These are phyloP conservation scores for Acleris holmiana DNA, from an alignment of 2,888 invertebrate species.

Conservation along the genomic window DNA sequence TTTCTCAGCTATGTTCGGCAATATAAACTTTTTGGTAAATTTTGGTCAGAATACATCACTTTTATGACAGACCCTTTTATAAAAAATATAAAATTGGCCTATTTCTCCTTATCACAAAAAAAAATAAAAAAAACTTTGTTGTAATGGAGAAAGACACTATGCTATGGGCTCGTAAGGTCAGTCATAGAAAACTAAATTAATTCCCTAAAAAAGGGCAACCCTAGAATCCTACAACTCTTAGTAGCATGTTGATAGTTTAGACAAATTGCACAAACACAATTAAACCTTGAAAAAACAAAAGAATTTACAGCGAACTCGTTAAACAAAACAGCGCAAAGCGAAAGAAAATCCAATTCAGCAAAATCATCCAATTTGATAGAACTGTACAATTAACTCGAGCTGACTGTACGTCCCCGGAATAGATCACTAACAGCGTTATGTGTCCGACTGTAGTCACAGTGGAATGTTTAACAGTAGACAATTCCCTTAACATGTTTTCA, in stretches of 20 bases:
- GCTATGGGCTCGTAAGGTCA: no score
- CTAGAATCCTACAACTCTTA: no score
- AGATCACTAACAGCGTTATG: constrained; percentile 14
- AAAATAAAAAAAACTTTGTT: no score
- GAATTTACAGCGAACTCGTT: background rate
- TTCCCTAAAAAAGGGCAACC: no score
- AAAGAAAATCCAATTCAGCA: constrained; percentile 21
- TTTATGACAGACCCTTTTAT: no score
- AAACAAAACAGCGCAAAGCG: background rate
- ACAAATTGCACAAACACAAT: background rate
- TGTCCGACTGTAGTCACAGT: constrained; percentile 4
- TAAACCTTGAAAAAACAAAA: background rate
- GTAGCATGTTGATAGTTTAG: background rate
- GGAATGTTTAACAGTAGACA: background rate
- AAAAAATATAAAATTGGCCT: no score
- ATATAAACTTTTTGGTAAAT: no score
- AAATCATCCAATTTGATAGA: constrained; percentile 10
- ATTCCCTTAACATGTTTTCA: background rate
- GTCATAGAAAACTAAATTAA: no score
- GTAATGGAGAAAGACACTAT: no score
- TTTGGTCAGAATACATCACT: no score
- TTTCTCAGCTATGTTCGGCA: no score
- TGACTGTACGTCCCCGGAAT: constrained; percentile 12
- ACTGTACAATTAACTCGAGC: constrained; percentile 16
- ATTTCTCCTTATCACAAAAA: no score